phyloP scores from a whole-genome alignment of 2,797 vertebrate species.

The Onychomys torridus region DNA sequence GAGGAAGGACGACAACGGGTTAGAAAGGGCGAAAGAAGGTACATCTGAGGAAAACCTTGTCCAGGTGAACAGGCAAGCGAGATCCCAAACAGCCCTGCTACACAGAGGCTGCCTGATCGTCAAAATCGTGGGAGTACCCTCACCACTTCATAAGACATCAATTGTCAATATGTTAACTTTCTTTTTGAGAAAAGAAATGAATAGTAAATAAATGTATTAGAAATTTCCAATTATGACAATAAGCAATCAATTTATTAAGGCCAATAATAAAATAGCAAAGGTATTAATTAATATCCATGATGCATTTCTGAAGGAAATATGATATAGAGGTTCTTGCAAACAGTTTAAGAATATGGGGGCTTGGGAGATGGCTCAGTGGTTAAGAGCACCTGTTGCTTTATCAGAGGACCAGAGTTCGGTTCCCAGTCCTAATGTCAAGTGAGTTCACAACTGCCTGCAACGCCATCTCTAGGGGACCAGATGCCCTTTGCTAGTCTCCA shows the following conservation, averaged over 20 bases:
- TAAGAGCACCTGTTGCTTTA: background rate
- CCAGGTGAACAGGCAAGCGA: background rate
- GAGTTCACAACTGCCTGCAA: background rate
- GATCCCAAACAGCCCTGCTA: background rate
- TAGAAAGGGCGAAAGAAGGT: background rate
- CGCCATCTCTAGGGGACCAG: background rate
- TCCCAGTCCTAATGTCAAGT: too few species aligned
- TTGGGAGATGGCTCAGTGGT: too few species aligned
- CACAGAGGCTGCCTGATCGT: background rate
- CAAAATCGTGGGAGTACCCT: background rate
- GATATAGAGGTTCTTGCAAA: background rate
- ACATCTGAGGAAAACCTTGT: background rate
- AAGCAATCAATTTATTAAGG: background rate
- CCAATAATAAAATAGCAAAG: background rate
- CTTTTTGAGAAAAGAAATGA: background rate
- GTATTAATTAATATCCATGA: background rate
- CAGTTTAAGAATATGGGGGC: background rate
- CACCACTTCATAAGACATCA: background rate
- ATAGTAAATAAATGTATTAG: background rate
- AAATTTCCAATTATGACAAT: background rate
- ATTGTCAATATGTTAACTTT: background rate
- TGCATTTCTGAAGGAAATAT: background rate
- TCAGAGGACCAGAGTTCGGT: background rate
- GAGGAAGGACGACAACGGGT: background rate
- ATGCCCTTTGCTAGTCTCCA: background rate